A percentile compares a stretch with the other conserved stretches of the same genome.
Conservation (phyloP, 2,888 invertebrate species). For the Theretra japonica region DNA sequence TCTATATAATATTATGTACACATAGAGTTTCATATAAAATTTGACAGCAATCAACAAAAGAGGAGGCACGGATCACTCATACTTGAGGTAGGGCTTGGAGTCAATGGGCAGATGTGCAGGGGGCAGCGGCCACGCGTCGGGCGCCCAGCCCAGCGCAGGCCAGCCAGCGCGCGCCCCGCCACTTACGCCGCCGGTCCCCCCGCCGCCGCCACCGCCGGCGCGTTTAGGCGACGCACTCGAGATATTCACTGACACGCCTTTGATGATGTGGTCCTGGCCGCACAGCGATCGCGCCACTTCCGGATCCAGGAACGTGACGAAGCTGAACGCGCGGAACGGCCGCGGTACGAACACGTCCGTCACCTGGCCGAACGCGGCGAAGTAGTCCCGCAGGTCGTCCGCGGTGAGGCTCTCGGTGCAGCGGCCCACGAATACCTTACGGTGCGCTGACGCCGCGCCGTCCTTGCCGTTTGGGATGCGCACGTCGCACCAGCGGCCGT, state of each 20-base stretch:
- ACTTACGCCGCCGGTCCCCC: conserved; percentile 36
- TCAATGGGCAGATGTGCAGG: conserved; percentile 54
- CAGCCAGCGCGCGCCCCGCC: conserved; percentile 34
- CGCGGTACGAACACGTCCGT: conserved; percentile 94
- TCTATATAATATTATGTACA: conserved; percentile 71
- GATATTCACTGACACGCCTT: conserved; percentile 94
- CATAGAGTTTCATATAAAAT: conserved; percentile 75
- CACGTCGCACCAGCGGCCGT: conserved; percentile 90
- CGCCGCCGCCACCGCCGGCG: conserved; percentile 67
- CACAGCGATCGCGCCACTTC: conserved; percentile 91
- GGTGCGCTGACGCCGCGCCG: conserved; percentile 87
- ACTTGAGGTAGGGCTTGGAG: conserved; percentile 80
- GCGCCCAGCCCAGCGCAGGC: conserved; percentile 48
- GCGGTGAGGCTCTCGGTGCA: conserved; percentile 92
- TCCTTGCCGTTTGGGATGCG: conserved; percentile 89
- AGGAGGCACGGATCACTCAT: conserved; percentile 62
- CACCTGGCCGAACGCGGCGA: conserved; percentile 91
- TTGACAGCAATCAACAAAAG: conserved; percentile 72
- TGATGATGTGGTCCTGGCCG: conserved; percentile 93
- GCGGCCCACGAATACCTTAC: conserved; percentile 93
- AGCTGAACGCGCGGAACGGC: conserved; percentile 92
- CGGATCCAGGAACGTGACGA: conserved; percentile 93
- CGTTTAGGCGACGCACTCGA: conserved; percentile 94
- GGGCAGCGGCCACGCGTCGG: conserved; percentile 56
- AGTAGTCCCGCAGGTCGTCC: conserved; percentile 91